Percentiles rank a stretch among this genome's conserved stretches.
phyloP scores from a whole-genome alignment of 2,888 invertebrate genomes.

The Pristionchus exspectatus region DNA sequence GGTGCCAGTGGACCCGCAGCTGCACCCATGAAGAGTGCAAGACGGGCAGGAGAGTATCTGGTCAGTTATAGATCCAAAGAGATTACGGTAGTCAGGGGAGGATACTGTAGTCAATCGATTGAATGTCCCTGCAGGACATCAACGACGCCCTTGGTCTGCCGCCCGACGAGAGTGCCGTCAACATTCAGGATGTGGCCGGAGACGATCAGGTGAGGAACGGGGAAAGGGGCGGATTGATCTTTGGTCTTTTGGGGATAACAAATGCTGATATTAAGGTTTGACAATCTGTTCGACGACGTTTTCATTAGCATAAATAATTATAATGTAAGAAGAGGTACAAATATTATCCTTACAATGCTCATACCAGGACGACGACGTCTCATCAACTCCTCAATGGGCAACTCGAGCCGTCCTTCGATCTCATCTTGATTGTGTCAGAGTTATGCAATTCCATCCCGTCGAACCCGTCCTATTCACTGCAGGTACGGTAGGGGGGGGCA shows the following conservation, averaged over 20 bases:
- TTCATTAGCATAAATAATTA: background rate
- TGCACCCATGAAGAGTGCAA: background rate
- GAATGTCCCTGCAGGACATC: constrained; percentile 55
- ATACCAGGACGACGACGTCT: constrained; percentile 35
- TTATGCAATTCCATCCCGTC: constrained; percentile 80
- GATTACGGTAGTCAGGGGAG: background rate
- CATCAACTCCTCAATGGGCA: constrained; percentile 66
- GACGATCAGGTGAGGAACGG: constrained; percentile 46
- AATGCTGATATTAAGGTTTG: too few species aligned
- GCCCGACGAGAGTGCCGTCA: constrained; percentile 62
- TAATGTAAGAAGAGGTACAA: background rate
- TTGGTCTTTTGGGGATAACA: background rate
- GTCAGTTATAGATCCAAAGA: background rate
- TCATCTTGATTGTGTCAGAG: constrained; percentile 82
- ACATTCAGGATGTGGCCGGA: constrained; percentile 68
- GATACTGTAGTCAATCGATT: background rate
- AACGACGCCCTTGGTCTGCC: constrained; percentile 65
- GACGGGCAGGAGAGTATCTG: constrained; percentile 7
- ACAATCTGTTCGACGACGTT: background rate
- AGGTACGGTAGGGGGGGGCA: constrained; percentile 78
- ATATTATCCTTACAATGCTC: background rate
- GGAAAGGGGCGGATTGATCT: background rate
- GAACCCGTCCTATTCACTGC: constrained; percentile 90
- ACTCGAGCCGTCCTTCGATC: constrained; percentile 76
- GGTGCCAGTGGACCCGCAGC: too few species aligned